Evolutionary conservation across 2,113 vertebrate species (phyloP).

Genomic region (Tichodroma muraria): DNA sequence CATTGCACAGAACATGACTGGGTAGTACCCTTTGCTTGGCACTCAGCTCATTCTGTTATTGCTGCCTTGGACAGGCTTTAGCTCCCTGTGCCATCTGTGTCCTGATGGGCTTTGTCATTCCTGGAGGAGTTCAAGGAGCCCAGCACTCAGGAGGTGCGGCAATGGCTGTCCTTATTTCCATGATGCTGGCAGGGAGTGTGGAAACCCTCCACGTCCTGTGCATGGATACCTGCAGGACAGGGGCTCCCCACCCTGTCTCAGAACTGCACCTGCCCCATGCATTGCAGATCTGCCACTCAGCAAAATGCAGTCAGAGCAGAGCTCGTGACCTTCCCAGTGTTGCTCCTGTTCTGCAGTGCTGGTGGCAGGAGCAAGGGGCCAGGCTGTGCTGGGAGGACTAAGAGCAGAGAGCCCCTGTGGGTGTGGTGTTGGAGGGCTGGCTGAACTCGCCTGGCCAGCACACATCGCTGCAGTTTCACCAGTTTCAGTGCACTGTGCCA

Average conservation of each 20-base stretch:
- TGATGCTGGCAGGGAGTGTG: not conserved
- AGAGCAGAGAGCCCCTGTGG: not conserved
- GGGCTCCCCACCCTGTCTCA: not conserved
- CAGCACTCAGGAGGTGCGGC: not conserved
- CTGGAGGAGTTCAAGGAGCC: not conserved
- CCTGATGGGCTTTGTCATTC: not conserved
- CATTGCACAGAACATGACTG: not conserved
- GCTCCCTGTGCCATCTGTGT: not conserved
- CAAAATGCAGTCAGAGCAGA: not conserved
- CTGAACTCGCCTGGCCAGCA: not conserved
- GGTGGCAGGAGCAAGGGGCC: not conserved
- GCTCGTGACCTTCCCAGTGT: not conserved
- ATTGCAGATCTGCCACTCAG: not conserved
- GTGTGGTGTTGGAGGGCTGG: not conserved
- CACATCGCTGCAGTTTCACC: not conserved
- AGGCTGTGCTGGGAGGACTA: not conserved
- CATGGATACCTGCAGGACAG: rapidly evolving
- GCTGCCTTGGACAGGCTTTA: not conserved
- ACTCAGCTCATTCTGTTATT: not conserved
- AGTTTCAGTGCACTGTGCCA: not conserved
- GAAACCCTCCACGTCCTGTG: rapidly evolving
- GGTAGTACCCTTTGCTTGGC: not conserved
- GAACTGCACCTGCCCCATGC: not conserved
- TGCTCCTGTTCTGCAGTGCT: not conserved
- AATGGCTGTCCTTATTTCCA: not conserved